These are phyloP conservation scores for Drosophila saltans DNA, from an alignment of 1,140 invertebrate genomes.

Conservation along the genomic window DNA sequence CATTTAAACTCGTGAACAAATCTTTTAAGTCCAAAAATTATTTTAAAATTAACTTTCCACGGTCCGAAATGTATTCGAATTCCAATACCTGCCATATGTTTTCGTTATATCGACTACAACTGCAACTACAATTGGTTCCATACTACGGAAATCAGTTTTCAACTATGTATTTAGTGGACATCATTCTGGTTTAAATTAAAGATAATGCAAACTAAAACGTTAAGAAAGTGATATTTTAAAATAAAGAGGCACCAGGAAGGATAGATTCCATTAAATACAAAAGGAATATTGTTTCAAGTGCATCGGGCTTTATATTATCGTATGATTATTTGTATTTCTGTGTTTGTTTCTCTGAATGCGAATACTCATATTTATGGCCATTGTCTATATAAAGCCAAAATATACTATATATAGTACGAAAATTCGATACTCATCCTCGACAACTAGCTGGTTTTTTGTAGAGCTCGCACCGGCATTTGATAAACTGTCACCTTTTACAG, in stretches of 20 bases:
- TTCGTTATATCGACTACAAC: too few species aligned
- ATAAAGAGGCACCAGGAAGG: too few species aligned
- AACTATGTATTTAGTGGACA: neutral
- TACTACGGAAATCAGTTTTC: neutral
- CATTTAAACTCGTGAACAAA: too few species aligned
- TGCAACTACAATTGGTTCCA: too few species aligned
- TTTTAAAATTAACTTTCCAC: neutral
- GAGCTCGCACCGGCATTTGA: conserved; percentile 31
- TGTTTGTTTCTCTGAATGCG: neutral
- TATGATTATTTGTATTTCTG: neutral
- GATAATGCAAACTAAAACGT: neutral
- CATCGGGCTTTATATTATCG: neutral
- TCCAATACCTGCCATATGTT: too few species aligned
- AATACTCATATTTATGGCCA: neutral
- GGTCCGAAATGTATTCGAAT: too few species aligned
- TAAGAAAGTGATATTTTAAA: neutral
- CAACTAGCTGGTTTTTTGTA: neutral
- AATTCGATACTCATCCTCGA: neutral
- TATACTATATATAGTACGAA: neutral
- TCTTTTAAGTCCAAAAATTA: neutral
- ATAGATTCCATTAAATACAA: neutral
- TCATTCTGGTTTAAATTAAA: neutral
- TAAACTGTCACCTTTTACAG: conserved; percentile 50
- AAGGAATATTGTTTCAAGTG: neutral
- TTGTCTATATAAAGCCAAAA: neutral